Conservation (phyloP, 2,888 invertebrate genomes). For the Mayetiola destructor region DNA sequence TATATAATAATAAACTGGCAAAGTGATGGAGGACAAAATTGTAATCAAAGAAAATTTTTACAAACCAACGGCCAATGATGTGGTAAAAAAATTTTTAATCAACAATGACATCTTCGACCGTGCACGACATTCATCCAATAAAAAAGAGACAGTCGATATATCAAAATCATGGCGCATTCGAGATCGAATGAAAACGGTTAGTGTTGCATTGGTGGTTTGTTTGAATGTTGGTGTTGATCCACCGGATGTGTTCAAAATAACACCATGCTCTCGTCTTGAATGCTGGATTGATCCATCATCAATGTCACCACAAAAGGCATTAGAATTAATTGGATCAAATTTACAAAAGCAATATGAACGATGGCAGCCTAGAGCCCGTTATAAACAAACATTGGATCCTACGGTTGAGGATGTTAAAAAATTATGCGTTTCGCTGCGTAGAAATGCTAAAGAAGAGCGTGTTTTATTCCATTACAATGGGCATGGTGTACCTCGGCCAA, state of each 20-base stretch:
- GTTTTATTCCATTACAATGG: constrained; percentile 99
- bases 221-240: constrained; percentile 99
- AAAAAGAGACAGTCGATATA: constrained; percentile 3
- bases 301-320: constrained; percentile 76
- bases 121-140: background rate
- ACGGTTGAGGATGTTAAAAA: constrained; percentile 97
- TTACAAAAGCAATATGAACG: constrained; percentile 94
- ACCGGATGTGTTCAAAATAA: constrained; percentile 93
- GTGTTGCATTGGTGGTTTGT: constrained; percentile 93
- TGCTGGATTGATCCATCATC: constrained; percentile 94
- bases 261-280: constrained; percentile 87
- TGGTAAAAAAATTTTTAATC: background rate
- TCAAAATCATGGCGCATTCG: constrained; percentile 76
- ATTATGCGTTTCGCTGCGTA: constrained; percentile 79
- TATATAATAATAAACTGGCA: too few species aligned
- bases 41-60: constrained; percentile 5
- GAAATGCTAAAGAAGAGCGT: constrained; percentile 96
- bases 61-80: background rate
- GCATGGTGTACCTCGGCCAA: constrained; percentile 96
- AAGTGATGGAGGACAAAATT: constrained; percentile 4
- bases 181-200: constrained; percentile 97
- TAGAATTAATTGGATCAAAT: constrained; percentile 80
- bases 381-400: constrained; percentile 93
- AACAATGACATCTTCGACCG: constrained; percentile 6
- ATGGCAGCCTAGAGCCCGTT: constrained; percentile 96